These are phyloP conservation scores for Streptopelia turtur DNA, from an alignment of 2,797 vertebrate genomes.

Conservation along the genomic window DNA sequence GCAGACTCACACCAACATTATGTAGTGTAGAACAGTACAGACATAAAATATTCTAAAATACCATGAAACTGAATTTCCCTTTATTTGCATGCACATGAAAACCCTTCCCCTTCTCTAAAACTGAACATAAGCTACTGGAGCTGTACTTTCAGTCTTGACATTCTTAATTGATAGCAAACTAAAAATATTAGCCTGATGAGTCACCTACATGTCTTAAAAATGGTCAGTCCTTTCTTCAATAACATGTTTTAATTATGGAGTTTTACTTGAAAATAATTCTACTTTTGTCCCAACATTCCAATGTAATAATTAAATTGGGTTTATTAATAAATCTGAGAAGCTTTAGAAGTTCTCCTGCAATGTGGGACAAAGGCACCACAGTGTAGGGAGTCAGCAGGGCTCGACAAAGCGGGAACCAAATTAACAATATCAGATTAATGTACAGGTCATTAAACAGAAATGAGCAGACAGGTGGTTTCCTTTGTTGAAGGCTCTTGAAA, in stretches of 20 bases:
- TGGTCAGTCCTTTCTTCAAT: neutral
- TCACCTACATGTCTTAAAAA: slow-evolving; percentile 19
- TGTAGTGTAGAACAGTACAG: neutral
- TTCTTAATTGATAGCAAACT: neutral
- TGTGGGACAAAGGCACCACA: slow-evolving; percentile 12
- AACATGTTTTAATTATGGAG: neutral
- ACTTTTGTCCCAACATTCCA: slow-evolving; percentile 19
- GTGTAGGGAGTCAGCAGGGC: slow-evolving; percentile 32
- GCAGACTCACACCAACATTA: neutral
- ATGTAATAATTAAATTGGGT: neutral
- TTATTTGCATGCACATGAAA: neutral
- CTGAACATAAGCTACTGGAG: neutral
- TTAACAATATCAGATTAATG: slow-evolving; percentile 28
- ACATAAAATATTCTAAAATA: neutral
- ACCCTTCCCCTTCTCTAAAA: neutral
- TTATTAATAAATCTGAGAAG: slow-evolving; percentile 33
- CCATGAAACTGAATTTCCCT: neutral
- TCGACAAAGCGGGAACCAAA: slow-evolving; percentile 45
- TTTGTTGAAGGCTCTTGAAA: slow-evolving; percentile 6
- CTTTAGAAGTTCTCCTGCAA: slow-evolving; percentile 30
- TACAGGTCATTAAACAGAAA: slow-evolving; percentile 49
- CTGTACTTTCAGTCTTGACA: neutral
- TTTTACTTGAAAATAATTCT: slow-evolving; percentile 14
- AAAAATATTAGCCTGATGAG: neutral
- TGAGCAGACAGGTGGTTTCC: neutral